Evolutionary conservation across 2,797 vertebrate genomes (phyloP), one percentile per base, ranked within the genome.

Genomic region (Kryptopterus vitreolus): DNA sequence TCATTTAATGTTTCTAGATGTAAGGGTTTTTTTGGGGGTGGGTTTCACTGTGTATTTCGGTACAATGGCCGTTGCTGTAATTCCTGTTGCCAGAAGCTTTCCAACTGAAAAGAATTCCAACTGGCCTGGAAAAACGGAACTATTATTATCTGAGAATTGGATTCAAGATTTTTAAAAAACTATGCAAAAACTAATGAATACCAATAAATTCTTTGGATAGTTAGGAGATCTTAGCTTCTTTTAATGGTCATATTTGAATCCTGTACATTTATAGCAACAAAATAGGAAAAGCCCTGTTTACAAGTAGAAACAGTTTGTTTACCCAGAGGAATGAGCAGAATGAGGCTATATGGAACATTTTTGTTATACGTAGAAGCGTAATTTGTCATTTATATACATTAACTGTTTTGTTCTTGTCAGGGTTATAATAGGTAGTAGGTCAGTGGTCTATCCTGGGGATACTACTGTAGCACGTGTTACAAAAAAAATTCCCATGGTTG

Each of bases 91-190:
- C 50, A 35, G 26, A 70, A 52, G 24, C 26, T 52, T 31, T n/a
- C n/a, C n/a, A n/a, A n/a, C n/a, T n/a, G n/a, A n/a, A n/a, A n/a
- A n/a, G n/a, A 29, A 35, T 72, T 72, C 69, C 11, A 55, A n/a
- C 15, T 55, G 12, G 50, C 5, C 48, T 52, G 24, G 10, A 52
- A 31, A 52, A 70, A 29, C 16, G 6, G 66, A 71, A 48, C 11
- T 53, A 70, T 70, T 48, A n/a, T 71, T 71, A 53, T 53, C 29
- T 33, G 4, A 33, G 50, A 2, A 53, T 15, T 35, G 29, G 11
- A 55, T 72, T 35, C 31, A 72, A 72, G 18, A 35, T 33, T 53
- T n/a, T 20, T 4, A 70, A 59, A 59, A 58, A 50, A 70, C 15
- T 0, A 69, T 29, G 24, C 8, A 24, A 70, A 70, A 70, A 31